Evolutionary conservation across 2,888 invertebrate species (phyloP).

Genomic region (Dryomyza anilis): DNA sequence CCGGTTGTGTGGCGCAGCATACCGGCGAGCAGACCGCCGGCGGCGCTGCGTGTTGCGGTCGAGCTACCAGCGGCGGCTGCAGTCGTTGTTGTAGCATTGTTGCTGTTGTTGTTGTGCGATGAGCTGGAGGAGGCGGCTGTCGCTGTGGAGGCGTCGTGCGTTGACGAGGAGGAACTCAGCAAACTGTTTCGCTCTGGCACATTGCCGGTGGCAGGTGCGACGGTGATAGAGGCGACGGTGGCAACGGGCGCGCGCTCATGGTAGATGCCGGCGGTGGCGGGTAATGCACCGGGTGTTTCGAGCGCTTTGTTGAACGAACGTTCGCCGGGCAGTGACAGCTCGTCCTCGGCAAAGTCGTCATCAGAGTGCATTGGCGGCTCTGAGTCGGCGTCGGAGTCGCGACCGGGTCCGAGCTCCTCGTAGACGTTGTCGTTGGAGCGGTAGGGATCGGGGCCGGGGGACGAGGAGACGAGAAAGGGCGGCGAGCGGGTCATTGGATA

Average conservation of each 20-base stretch:
- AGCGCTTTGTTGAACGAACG: conserved; percentile 54
- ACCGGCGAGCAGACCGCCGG: conserved; percentile 40
- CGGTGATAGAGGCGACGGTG: conserved; percentile 7
- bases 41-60: conserved; percentile 10
- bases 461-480: conserved; percentile 74
- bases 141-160: conserved; percentile 51
- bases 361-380: conserved; percentile 74
- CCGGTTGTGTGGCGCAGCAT: conserved; percentile 44
- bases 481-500: conserved; percentile 66
- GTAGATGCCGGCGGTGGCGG: conserved; percentile 5
- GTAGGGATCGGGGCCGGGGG: conserved; percentile 72
- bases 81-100: conserved; percentile 20
- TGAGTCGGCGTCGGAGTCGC: conserved; percentile 68
- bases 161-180: conserved; percentile 57
- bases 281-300: conserved; percentile 26
- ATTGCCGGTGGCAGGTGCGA: conserved; percentile 25
- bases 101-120: conserved; percentile 40
- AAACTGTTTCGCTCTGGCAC: conserved; percentile 56
- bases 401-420: conserved; percentile 74
- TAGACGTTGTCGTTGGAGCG: conserved; percentile 75
- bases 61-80: conserved; percentile 33
- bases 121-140: conserved; percentile 46
- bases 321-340: conserved; percentile 68
- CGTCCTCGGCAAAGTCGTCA: conserved; percentile 86
- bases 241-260: conserved; percentile 22